Base-by-base conservation (phyloP, 2,797 vertebrate genomes). In the Odontamblyopus rebecca region DNA sequence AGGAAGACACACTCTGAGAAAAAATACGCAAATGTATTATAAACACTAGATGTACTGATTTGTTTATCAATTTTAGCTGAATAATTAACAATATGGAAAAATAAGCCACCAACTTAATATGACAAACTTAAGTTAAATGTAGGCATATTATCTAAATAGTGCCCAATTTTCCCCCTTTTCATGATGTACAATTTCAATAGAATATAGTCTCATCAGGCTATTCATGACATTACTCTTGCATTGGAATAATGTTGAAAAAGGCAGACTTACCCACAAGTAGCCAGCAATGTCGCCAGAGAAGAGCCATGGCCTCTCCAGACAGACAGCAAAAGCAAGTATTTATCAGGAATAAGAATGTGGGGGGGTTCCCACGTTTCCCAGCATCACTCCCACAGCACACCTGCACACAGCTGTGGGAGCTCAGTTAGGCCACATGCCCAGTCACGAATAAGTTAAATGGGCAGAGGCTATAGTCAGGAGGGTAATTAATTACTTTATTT, bases 361-460 rank as follows among this genome's bases (percentile, higher is more conserved):
- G 78, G 86, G 86, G 85, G 83, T 86, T 86, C 83, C 73, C 78
- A 82, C 70, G 30, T 81, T 88, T 80, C 80, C 66, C 69, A 62
- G 80, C 74, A 73, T 77, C 69, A 83, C 91, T 91, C 91, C 90
- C 89, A 89, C 89, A 71, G 61, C 48, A 74, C 91, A 92, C 85
- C 85, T 91, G 87, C 85, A 30, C 9, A 23, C 26, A 18, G 4
- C 29, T 35, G 60, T 26, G 54, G 54, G 54, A 57, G 11, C 2
- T 13, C 11, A 56, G 0, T 16, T 18, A 19, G 18, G 19, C 19
- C 53, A 56, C 53, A 23, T 56, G 53, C 23, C 54, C 23, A 4
- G 1, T 26, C 23, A 57, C 23, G n/a, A 56, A 56, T 11, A 4
- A 23, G 53, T 54, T 54, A 54, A 57, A 57, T 11, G n/a, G 19